Evolutionary conservation across 2,113 vertebrate genomes (phyloP).

Genomic region (Trichechus manatus): DNA sequence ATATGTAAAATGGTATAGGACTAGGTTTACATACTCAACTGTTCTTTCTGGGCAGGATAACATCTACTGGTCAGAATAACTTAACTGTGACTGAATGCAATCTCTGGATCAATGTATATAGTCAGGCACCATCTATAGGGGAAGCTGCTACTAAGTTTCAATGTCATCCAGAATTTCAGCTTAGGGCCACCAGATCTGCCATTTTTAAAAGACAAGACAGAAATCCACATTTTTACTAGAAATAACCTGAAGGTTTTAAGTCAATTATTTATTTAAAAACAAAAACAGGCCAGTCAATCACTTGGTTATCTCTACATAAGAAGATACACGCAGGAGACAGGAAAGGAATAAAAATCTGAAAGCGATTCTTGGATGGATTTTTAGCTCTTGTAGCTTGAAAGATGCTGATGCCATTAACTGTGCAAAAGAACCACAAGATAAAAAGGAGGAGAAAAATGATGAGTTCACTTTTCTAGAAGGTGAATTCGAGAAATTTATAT

Average conservation of each 20-base stretch:
- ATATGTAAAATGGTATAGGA: not conserved
- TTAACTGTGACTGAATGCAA: not conserved
- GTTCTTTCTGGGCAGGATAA: not conserved
- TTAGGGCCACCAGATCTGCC: not conserved
- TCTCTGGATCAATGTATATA: not conserved
- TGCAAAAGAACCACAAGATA: not conserved
- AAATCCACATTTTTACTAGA: not conserved
- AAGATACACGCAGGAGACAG: not conserved
- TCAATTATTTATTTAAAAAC: slow-evolving; percentile 35
- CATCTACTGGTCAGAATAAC: not conserved
- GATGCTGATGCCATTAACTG: not conserved
- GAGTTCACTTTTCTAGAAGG: not conserved
- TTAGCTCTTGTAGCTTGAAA: not conserved
- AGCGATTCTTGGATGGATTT: not conserved
- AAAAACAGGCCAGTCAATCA: not conserved
- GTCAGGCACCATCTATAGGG: not conserved
- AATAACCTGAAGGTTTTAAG: not conserved
- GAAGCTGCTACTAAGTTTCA: not conserved
- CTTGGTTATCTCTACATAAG: not conserved
- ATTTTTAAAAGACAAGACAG: not conserved
- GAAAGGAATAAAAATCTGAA: not conserved
- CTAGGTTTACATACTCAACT: not conserved
- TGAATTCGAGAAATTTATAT: not conserved
- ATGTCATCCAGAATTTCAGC: not conserved
- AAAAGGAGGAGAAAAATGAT: not conserved